Base-by-base conservation (phyloP, 2,797 vertebrate genomes). In the Sebastiscus albofasciatus region DNA sequence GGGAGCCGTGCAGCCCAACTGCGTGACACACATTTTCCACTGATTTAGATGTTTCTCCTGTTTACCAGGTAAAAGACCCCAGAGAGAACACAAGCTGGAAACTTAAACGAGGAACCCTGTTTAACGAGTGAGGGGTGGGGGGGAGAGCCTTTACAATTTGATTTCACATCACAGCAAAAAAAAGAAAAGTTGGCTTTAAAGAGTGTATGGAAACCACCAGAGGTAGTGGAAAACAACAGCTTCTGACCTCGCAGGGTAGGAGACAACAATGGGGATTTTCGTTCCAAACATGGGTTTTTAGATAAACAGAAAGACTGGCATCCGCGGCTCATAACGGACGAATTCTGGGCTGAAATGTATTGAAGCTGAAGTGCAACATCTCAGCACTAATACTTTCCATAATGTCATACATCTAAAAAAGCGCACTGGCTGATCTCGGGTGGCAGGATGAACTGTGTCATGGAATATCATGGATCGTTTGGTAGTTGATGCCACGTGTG, bases 11-110 rank as follows among this genome's bases (percentile, higher is more conserved):
- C 66, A 89, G 76, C 90, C 74, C 49, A 52, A 82, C 75, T 68
- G 46, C n/a, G 42, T 93, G 88, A 95, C 83, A 79, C 86, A 91
- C 77, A 86, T 93, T 94, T 96, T 95, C 94, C 94, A 93, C 81
- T 68, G 55, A 91, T 92, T 94, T 91, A 83, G 82, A 92, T 92
- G 81, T 89, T 91, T 89, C 86, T 93, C 74, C 89, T 94, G 85
- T 95, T 94, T 92, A 94, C 90, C 89, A 92, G 90, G 93, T 93
- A 81, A 82, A 82, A 90, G 82, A 87, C 89, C 89, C 86, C 62
- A 80, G 91, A 92, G 91, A 92, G 84, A 93, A 87, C 79, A 84
- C 68, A 83, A 85, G 26, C 60, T 94, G 94, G 94, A 95, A 94
- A 95, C 86, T 93, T 89, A 86, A 94, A 91, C 58, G 68, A 90